Conservation (phyloP, 2,113 vertebrate genomes). For the Hipposideros armiger region DNA sequence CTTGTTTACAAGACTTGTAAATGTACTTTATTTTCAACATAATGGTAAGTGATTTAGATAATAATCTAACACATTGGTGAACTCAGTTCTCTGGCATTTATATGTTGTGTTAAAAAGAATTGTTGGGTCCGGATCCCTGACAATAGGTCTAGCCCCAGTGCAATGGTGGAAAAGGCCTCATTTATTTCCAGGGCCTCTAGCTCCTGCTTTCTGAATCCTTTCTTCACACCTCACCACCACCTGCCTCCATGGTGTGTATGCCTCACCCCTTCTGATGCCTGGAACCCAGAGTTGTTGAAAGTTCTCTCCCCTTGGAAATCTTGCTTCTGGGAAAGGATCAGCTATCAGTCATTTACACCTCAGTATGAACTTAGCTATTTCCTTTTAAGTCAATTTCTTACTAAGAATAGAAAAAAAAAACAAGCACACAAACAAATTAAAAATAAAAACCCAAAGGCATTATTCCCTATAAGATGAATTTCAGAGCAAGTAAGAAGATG, state of each 20-base stretch:
- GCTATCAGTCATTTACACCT: neutral
- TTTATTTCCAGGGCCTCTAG: neutral
- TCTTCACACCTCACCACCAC: neutral
- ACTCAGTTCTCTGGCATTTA: neutral
- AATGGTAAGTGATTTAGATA: neutral
- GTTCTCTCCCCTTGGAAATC: neutral
- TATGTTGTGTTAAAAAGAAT: neutral
- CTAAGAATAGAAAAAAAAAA: neutral
- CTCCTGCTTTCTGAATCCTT: neutral
- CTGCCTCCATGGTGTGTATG: neutral
- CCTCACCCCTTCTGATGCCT: neutral
- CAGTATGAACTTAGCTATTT: neutral
- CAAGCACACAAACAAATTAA: neutral
- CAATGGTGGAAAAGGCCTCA: neutral
- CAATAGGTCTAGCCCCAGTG: neutral
- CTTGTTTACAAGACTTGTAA: neutral
- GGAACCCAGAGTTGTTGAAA: neutral
- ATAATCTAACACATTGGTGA: neutral
- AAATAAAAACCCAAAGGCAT: neutral
- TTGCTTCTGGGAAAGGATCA: neutral
- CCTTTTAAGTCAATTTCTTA: neutral
- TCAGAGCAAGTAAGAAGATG: neutral
- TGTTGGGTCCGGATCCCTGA: neutral
- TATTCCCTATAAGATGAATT: neutral
- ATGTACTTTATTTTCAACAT: neutral